These are phyloP conservation scores for Pterocles orientalis DNA, from an alignment of 2,113 vertebrate species.

Conservation along the genomic window DNA sequence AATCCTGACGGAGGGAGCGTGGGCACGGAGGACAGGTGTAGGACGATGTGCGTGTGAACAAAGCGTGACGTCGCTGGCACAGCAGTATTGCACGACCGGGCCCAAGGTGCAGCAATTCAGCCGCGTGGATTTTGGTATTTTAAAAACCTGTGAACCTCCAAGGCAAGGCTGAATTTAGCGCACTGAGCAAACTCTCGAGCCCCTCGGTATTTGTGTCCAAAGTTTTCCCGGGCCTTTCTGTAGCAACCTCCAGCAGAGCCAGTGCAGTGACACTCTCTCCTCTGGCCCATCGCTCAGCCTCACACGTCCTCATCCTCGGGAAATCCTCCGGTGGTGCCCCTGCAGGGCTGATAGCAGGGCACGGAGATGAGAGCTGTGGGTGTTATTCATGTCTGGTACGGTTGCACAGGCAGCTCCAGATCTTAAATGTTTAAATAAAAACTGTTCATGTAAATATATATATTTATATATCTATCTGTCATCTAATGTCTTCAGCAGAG, in stretches of 20 bases:
- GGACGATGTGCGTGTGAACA: constrained; percentile 6
- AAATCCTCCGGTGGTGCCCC: not conserved
- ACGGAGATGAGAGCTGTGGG: not conserved
- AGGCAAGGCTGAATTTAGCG: not conserved
- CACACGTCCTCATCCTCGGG: not conserved
- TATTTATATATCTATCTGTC: constrained; percentile 15
- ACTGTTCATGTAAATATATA: constrained; percentile 53
- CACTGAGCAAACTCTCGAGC: not conserved
- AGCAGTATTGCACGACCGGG: constrained; percentile 43
- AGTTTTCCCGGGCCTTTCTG: not conserved
- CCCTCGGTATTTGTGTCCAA: not conserved
- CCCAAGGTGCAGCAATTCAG: constrained; percentile 9
- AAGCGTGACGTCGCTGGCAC: not conserved
- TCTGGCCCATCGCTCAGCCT: not conserved
- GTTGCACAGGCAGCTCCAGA: constrained; percentile 47
- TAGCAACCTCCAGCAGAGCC: constrained; percentile 33
- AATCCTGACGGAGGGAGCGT: not conserved
- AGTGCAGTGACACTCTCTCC: constrained; percentile 21
- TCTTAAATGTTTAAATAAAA: constrained; percentile 64
- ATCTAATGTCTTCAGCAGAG: constrained; percentile 44
- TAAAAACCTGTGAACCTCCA: not conserved
- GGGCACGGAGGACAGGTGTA: not conserved
- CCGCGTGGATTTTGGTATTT: not conserved
- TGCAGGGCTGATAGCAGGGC: not conserved
- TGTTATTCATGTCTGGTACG: not conserved